These are phyloP conservation scores for Enteromius thamalakanensis DNA, from an alignment of 2,797 vertebrate species.

Conservation along the genomic window DNA sequence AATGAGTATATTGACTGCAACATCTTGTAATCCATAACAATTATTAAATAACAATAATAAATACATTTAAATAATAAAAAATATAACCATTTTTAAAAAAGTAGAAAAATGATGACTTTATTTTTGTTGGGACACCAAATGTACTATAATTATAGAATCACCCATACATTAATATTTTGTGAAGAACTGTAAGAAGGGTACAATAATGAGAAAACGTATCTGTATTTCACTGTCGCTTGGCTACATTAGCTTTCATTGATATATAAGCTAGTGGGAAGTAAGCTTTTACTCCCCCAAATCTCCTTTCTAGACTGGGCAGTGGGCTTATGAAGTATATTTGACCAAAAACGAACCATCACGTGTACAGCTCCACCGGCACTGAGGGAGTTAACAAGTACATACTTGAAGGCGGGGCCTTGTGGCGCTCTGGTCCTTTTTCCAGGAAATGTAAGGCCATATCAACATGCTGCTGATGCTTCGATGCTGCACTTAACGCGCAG, in stretches of 20 bases:
- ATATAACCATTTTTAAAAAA: no score
- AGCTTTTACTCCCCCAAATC: not conserved
- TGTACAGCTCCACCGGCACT: not conserved
- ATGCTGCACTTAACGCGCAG: not conserved
- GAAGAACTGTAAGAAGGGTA: not conserved
- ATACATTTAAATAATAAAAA: no score
- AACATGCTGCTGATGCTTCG: slow-evolving; percentile 16
- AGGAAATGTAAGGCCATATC: not conserved
- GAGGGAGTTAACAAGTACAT: not conserved
- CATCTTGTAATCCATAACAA: no score
- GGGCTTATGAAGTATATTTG: not conserved
- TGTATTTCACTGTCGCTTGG: not conserved
- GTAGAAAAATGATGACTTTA: no score
- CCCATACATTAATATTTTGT: not conserved
- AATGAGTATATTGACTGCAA: no score
- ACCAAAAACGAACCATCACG: not conserved
- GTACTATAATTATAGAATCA: no score
- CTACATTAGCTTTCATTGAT: not conserved
- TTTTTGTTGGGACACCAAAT: no score
- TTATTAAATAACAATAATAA: no score
- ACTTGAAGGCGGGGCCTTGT: slow-evolving; percentile 37
- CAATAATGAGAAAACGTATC: not conserved
- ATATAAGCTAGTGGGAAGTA: not conserved
- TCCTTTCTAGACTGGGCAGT: not conserved
- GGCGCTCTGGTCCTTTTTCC: slow-evolving; percentile 28